Conservation (phyloP, 2,888 invertebrate species). For the Macaria liturata region DNA sequence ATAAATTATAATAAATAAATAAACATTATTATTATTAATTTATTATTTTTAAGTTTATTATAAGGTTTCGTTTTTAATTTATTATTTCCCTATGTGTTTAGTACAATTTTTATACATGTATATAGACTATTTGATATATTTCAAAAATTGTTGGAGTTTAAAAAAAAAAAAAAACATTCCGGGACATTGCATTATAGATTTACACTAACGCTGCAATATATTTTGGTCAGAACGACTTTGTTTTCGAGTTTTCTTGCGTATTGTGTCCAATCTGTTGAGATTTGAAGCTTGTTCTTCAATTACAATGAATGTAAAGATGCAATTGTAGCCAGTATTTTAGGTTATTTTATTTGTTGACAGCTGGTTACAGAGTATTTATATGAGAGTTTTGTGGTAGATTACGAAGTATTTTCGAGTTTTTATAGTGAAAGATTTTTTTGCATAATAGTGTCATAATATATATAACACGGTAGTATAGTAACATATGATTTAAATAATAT, state of each 20-base stretch:
- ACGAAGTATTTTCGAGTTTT: too few species aligned
- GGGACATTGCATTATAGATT: not conserved
- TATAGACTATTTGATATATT: too few species aligned
- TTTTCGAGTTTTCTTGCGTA: constrained; percentile 23
- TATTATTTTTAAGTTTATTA: too few species aligned
- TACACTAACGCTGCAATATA: constrained; percentile 38
- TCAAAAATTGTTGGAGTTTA: too few species aligned
- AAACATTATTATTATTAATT: too few species aligned
- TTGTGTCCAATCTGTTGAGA: constrained; percentile 16
- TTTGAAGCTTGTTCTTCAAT: constrained; percentile 6
- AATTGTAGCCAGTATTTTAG: constrained; percentile 5
- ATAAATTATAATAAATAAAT: too few species aligned
- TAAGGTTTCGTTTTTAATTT: too few species aligned
- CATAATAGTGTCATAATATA: not conserved
- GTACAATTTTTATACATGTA: too few species aligned
- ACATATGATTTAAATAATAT: too few species aligned
- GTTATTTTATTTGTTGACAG: constrained; percentile 12
- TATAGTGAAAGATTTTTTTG: not conserved
- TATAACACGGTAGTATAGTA: not conserved
- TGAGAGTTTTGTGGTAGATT: not conserved
- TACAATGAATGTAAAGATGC: constrained; percentile 5
- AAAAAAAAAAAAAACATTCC: too few species aligned
- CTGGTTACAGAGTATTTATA: not conserved
- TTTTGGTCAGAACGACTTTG: constrained; percentile 38
- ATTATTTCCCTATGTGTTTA: too few species aligned